A percentile compares a stretch with the other conserved stretches of the same genome.
Conservation (phyloP, 2,113 vertebrate genomes). For the Arizona elegans region DNA sequence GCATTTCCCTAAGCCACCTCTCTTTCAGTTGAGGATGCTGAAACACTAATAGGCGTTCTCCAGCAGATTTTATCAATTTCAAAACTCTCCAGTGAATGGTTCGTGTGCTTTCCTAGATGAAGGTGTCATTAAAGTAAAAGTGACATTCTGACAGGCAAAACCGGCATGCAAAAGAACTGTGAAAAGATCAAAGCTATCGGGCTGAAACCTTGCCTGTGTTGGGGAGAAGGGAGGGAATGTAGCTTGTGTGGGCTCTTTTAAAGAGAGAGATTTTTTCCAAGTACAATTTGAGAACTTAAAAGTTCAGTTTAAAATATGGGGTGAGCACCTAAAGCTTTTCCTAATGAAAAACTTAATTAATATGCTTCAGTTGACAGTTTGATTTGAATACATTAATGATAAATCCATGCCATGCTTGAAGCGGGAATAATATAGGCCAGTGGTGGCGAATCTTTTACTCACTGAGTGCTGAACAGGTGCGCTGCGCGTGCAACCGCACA, state of each 20-base stretch:
- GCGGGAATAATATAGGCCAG: slow-evolving; percentile 18
- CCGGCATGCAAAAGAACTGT: slow-evolving; percentile 61
- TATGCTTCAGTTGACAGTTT: slow-evolving; percentile 33
- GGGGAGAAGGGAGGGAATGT: slow-evolving; percentile 33
- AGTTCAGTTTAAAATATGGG: slow-evolving; percentile 56
- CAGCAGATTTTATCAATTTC: slow-evolving; percentile 54
- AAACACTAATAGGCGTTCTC: slow-evolving; percentile 51
- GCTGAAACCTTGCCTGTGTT: slow-evolving; percentile 35
- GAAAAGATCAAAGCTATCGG: slow-evolving; percentile 65
- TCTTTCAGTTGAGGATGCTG: slow-evolving; percentile 7
- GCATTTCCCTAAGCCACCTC: slow-evolving; percentile 41
- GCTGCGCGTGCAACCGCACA: too few relatives aligned
- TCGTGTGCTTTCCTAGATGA: slow-evolving; percentile 53
- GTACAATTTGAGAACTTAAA: slow-evolving; percentile 66
- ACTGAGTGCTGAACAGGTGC: too few relatives aligned
- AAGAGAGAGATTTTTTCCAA: slow-evolving; percentile 58
- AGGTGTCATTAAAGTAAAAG: slow-evolving; percentile 60
- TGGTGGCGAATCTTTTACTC: too few relatives aligned
- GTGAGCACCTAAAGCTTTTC: slow-evolving; percentile 50
- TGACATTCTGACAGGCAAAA: slow-evolving; percentile 32
- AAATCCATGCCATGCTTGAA: slow-evolving; percentile 42
- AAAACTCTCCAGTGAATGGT: slow-evolving; percentile 60
- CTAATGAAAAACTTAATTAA: slow-evolving; percentile 49
- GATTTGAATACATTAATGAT: slow-evolving; percentile 40
- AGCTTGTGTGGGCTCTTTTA: slow-evolving; percentile 26